A percentile compares a stretch with the other conserved stretches of the same genome.
phyloP scores from a whole-genome alignment of 2,888 invertebrate species.

The Amphiduros pacificus region DNA sequence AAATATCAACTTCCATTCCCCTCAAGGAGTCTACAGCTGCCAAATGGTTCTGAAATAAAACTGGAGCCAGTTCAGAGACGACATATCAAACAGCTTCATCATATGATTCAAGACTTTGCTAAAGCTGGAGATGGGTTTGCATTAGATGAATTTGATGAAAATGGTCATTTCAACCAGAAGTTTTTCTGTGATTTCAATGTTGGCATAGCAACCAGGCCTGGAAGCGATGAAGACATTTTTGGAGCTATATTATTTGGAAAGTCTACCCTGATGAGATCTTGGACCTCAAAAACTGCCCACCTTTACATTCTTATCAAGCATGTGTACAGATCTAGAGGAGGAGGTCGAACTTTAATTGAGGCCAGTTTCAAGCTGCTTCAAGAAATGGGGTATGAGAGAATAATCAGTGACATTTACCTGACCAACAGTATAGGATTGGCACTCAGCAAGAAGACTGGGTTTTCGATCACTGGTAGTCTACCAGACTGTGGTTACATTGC shows the following conservation, averaged over 20 bases:
- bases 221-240: background rate
- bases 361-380: background rate
- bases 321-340: background rate
- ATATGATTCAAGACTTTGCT: slow-evolving; percentile 2
- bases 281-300: background rate
- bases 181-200: slow-evolving; percentile 3
- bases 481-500: no score
- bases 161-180: slow-evolving; percentile 10
- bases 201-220: background rate
- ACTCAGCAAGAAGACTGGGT: no score
- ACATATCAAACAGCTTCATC: no score
- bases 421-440: no score
- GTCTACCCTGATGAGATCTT: background rate
- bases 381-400: background rate
- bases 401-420: no score
- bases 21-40: no score
- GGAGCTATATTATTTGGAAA: slow-evolving; percentile 5
- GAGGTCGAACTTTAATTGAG: background rate
- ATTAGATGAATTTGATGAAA: slow-evolving; percentile 9
- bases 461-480: no score
- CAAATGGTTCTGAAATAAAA: no score
- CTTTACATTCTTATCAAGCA: slow-evolving; percentile 4
- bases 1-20: no score
- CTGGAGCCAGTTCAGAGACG: no score
- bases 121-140: slow-evolving; percentile 2